These are phyloP conservation scores for Leuciscus idus DNA, from an alignment of 2,113 vertebrate genomes.

Conservation along the genomic window DNA sequence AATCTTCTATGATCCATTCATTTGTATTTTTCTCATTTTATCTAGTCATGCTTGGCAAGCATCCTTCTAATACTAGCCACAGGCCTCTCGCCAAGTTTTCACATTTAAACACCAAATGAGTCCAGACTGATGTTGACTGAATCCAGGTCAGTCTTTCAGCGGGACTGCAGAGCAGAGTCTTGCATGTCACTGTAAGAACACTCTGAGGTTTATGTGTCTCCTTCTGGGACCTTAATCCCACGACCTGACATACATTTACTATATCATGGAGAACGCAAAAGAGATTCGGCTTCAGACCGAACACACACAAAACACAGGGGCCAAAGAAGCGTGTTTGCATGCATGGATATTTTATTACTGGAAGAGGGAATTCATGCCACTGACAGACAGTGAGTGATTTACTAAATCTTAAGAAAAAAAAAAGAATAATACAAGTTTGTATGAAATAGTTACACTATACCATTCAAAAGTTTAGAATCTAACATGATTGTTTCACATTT, in stretches of 20 bases:
- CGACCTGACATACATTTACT: slow-evolving; percentile 59
- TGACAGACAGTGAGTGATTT: background rate
- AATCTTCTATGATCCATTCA: slow-evolving; percentile 16
- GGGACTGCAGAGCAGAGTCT: background rate
- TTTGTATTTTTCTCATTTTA: slow-evolving; percentile 13
- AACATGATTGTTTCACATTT: background rate
- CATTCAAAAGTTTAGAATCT: background rate
- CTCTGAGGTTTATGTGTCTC: slow-evolving; percentile 39
- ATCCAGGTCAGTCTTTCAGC: slow-evolving; percentile 48
- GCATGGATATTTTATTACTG: background rate
- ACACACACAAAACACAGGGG: background rate
- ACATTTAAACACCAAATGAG: slow-evolving; percentile 49
- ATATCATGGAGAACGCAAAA: slow-evolving; percentile 53
- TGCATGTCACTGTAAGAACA: slow-evolving; percentile 61
- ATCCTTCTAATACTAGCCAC: background rate
- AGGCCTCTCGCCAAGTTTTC: slow-evolving; percentile 36
- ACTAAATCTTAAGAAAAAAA: background rate
- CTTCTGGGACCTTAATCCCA: slow-evolving; percentile 56
- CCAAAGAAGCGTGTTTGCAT: background rate
- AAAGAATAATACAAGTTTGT: background rate
- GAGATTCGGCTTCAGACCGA: background rate
- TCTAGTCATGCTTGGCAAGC: background rate
- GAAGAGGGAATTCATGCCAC: background rate
- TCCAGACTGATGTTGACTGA: slow-evolving; percentile 35
- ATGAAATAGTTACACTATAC: background rate